Conservation (phyloP, 2,797 vertebrate genomes). For the Bradypus variegatus region DNA sequence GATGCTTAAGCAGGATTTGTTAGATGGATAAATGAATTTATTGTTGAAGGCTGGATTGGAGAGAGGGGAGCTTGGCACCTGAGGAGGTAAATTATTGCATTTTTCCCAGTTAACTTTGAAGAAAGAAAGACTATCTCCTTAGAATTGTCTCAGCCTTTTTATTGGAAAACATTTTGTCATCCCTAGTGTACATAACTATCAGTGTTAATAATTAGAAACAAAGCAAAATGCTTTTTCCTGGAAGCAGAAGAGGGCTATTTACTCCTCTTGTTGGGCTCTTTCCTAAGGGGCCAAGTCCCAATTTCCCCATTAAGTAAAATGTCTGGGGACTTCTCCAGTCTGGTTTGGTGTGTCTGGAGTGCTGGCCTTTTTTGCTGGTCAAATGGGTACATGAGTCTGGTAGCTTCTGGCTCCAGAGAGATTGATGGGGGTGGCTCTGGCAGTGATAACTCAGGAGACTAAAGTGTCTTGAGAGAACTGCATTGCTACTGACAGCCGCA, state of each 20-base stretch:
- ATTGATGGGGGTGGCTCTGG: neutral
- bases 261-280: neutral
- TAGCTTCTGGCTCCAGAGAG: neutral
- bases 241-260: neutral
- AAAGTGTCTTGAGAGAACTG: neutral
- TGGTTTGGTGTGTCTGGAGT: neutral
- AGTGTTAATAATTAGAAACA: neutral
- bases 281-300: neutral
- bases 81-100: neutral
- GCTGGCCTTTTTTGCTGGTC: neutral
- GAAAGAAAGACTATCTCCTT: neutral
- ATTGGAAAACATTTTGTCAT: neutral
- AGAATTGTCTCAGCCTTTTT: neutral
- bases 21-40: neutral
- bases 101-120: neutral
- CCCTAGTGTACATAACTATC: neutral
- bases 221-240: neutral
- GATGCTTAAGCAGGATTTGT: neutral
- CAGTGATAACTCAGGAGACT: conserved; percentile 8
- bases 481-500: neutral
- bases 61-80: neutral
- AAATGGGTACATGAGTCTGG: neutral
- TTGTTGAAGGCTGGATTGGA: neutral
- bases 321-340: neutral
- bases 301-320: neutral